Evolutionary conservation across 2,113 vertebrate genomes (phyloP), one percentile per base, ranked within the genome.

Genomic region (Pluvialis apricaria): DNA sequence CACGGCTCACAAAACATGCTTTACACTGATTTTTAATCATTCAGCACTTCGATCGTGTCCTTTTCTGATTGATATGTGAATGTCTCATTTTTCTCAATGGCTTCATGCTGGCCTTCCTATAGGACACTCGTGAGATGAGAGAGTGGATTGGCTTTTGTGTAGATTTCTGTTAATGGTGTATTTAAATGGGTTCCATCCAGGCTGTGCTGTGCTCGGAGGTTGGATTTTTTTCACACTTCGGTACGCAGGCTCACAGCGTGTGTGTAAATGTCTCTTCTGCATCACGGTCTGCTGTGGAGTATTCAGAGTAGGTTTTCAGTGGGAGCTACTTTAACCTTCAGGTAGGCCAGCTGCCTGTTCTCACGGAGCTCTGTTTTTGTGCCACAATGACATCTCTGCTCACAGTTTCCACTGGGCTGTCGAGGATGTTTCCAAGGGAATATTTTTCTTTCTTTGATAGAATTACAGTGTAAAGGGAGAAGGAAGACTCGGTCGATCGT

Each of bases 101-200:
- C 72, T 97, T 72, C 64, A 0, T 88, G 47, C 90, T 36, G 86
- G 78, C 82, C 86, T 95, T 89, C 68, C 88, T 70, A 79, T 89
- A 94, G 92, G 97, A 85, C 86, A 82, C 66, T 31, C 0, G 8
- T 16, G 89, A 40, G 88, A 20, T 0, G 54, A 73, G 82, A 54
- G 51, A 42, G 60, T 51, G 86, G 91, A 95, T 95, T 94, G 95
- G 95, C 95, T 96, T 96, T 94, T 85, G 84, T 95, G 81, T 61
- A 5, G 52, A 5, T 94, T 92, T 57, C 88, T 90, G 54, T 71
- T 83, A 64, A 57, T 92, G 96, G 77, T 97, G n/a, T 34, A 3
- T 87, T 94, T 93, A 61, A 75, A 22, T 76, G 80, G 88, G 47
- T 71, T 90, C 69, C 86, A 61, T 26, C 47, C 69, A 29, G 90